These are phyloP conservation scores for Tiphia femorata DNA, from an alignment of 2,888 invertebrate genomes.

Conservation along the genomic window DNA sequence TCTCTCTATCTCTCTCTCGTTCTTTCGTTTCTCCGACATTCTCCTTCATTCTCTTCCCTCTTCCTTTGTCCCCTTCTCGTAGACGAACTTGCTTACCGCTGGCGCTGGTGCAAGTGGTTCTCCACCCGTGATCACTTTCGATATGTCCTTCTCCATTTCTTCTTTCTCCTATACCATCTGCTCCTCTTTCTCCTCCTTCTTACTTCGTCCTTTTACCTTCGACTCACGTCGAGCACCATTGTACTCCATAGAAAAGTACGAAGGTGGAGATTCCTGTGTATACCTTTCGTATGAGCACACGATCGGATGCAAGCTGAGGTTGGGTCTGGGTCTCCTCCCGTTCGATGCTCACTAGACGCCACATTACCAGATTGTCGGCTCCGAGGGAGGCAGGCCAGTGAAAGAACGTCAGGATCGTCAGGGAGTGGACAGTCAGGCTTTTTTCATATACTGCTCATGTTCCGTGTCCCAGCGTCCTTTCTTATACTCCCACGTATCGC, in stretches of 20 bases:
- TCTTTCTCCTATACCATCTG: no score
- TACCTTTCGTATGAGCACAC: neutral
- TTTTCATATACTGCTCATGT: slow-evolving; percentile 5
- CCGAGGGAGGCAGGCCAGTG: no score
- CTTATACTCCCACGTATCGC: no score
- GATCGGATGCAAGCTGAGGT: no score
- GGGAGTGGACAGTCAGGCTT: slow-evolving; percentile 7
- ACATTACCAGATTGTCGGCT: slow-evolving; percentile 29
- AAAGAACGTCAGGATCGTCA: slow-evolving; percentile 19
- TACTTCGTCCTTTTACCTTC: no score
- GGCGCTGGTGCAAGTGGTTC: neutral
- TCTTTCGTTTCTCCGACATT: neutral
- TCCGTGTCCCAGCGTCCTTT: neutral
- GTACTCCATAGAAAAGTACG: no score
- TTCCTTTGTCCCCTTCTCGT: neutral
- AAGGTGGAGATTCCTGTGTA: neutral
- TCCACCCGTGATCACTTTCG: no score
- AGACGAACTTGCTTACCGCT: no score
- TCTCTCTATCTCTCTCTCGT: neutral
- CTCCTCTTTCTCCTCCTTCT: no score
- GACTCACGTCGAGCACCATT: no score
- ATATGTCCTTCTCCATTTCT: no score
- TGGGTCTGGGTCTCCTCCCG: neutral
- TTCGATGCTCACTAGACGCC: neutral
- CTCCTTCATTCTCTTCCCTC: neutral